Conservation (phyloP, 2,888 invertebrate genomes). For the Eupithecia subumbrata region DNA sequence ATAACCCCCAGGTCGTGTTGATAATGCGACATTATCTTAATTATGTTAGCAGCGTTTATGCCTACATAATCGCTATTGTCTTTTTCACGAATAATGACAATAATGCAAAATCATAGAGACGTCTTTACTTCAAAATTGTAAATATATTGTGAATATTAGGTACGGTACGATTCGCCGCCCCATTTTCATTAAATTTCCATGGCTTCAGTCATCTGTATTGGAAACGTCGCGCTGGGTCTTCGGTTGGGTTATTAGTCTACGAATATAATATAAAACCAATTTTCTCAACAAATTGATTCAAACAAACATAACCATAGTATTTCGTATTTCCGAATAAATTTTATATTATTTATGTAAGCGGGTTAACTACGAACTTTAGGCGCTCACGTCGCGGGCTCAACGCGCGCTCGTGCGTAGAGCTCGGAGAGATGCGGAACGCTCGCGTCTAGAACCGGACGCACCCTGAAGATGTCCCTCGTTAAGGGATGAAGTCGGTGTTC, state of each 20-base stretch:
- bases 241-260: not conserved
- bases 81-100: not conserved
- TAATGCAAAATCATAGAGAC: not conserved
- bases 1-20: conserved; percentile 37
- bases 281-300: not conserved
- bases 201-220: conserved; percentile 36
- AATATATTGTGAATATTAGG: not conserved
- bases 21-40: conserved; percentile 11
- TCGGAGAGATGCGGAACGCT: no score
- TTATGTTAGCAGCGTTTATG: not conserved
- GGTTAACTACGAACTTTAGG: no score
- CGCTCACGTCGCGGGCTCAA: no score
- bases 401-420: no score
- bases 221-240: not conserved
- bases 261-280: not conserved
- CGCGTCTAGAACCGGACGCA: no score
- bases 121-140: not conserved
- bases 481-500: no score
- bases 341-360: no score
- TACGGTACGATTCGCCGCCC: conserved; percentile 15
- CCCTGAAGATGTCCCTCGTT: no score
- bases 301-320: not conserved
- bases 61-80: not conserved
- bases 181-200: conserved; percentile 32
- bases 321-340: no score